A percentile compares a stretch with the other conserved stretches of the same genome.
Evolutionary conservation across 2,888 invertebrate genomes (phyloP).

Genomic region (Diadegma fenestrale): DNA sequence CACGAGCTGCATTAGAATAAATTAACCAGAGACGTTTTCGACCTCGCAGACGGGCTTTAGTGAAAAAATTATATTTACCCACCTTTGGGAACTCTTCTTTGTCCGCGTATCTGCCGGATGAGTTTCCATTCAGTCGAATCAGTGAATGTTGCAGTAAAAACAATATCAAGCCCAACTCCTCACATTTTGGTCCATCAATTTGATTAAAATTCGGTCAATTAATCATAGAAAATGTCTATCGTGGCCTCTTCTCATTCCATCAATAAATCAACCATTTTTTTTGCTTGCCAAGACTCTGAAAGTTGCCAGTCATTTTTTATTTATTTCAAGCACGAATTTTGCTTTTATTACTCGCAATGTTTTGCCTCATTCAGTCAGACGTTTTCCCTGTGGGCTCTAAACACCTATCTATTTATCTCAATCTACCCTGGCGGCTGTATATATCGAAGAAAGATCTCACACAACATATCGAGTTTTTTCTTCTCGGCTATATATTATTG

Average conservation of each 20-base stretch:
- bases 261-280: not conserved
- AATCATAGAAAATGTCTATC: conserved; percentile 1
- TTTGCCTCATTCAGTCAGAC: conserved; percentile 48
- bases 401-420: conserved; percentile 64
- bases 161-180: not conserved
- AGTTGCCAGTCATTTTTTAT: conserved; percentile 46
- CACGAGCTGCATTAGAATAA: conserved; percentile 22
- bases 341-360: conserved; percentile 14
- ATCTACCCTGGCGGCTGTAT: conserved; percentile 28
- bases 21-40: conserved; percentile 19
- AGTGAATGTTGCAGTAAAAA: conserved; percentile 16
- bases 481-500: conserved; percentile 21
- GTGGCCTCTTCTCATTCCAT: not conserved
- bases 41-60: not conserved
- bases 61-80: not conserved
- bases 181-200: not conserved
- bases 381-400: conserved; percentile 21
- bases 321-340: conserved; percentile 44
- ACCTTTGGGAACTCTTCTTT: not conserved
- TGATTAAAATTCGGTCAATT: conserved; percentile 45
- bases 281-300: not conserved
- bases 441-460: conserved; percentile 29
- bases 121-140: conserved; percentile 16
- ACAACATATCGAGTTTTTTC: conserved; percentile 38
- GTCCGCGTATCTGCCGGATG: not conserved